Evolutionary conservation across 2,888 invertebrate genomes (phyloP), one percentile per base, ranked within the genome.

Genomic region (Pristionchus maxplancki): DNA sequence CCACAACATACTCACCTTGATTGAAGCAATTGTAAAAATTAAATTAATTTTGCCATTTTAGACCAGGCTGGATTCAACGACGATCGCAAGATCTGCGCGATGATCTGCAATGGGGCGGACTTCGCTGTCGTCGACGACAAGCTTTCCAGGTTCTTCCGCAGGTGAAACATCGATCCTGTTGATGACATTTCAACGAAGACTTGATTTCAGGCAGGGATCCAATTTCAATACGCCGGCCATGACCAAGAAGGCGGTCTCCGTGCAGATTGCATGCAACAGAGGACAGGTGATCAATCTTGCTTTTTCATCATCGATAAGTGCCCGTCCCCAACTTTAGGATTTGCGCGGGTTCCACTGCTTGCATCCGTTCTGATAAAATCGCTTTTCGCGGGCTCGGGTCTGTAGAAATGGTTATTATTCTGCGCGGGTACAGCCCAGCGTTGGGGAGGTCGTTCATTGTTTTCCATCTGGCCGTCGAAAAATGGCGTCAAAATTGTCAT

Each of bases 111-210:
- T 24, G 78, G 78, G n/a, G 24, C 44, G 11, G 78, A 78, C 17
- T 78, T 44, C 44, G 78, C 37, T 11, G 44, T 78, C 31, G 44
- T 78, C 44, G 78, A 78, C 44, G 44, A 78, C 28, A 78, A 78
- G 48, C 44, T 78, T 40, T 78, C 78, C 28, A 78, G 48, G 48
- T 78, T 78, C 44, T 40, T 48, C 28, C 78, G 78, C 24, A 24
- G 44, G 78, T 78, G 17, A 78, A n/a, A 15, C 15, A 74, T 74
- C 13, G 9, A 20, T 40, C 24, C 24, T 28, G 24, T 24, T 74
- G 37, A 44, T 44, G 24, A 28, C 40, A 1, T 24, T 5, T 40
- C 40, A 34, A 67, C 5, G 13, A 34, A 34, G 20, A 31, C 8
- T 20, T 74, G 24, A 48, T 78, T 44, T 5, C 78, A 78, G 78